Base-by-base conservation (phyloP, 1,140 invertebrate genomes). In the Drosophila oshimai region DNA sequence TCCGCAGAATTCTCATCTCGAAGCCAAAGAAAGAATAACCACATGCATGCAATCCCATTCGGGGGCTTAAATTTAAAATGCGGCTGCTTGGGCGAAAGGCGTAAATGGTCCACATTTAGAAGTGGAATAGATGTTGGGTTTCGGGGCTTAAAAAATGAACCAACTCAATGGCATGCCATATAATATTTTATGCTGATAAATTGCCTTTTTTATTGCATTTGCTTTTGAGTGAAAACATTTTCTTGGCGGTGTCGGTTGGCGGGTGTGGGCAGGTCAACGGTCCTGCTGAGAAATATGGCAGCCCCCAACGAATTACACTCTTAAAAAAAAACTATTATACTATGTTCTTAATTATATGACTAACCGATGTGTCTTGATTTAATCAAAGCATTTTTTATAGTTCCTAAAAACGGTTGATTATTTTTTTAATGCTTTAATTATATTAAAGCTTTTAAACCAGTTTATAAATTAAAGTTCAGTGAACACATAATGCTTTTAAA, bases 131-230 rank as follows among this genome's bases (percentile, higher is more conserved):
- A 6, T 28, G 31, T 26, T 13, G 45, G 46, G 22, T 34, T 45
- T 61, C 12, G 57, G 17, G 15, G 1, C 29, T 22, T 31, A 77
- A 84, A 86, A 86, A 86, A 86, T 69, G 76, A 87, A 80, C 68
- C 64, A 55, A 81, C 81, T 88, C 77, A 84, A 84, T 84, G 80
- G 83, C 76, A 77, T 87, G 81, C 83, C 81, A 87, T 87, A 87
- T 87, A 87, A 87, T 87, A 87, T 87, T 87, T 87, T 87, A 87
- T 87, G 81, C 83, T 87, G 81, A 87, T 87, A 87, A 87, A 87
- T 87, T 87, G 81, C 73, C 73, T 74, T 87, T 87, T 87, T 87
- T 87, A 87, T 87, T 87, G 77, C 81, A 87, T 87, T 87, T 87
- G 73, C 81, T 81, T 87, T 87, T 87, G 81, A 87, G 81, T 87